phyloP scores from a whole-genome alignment of 2,113 vertebrate genomes.

The Pseudonaja textilis region DNA sequence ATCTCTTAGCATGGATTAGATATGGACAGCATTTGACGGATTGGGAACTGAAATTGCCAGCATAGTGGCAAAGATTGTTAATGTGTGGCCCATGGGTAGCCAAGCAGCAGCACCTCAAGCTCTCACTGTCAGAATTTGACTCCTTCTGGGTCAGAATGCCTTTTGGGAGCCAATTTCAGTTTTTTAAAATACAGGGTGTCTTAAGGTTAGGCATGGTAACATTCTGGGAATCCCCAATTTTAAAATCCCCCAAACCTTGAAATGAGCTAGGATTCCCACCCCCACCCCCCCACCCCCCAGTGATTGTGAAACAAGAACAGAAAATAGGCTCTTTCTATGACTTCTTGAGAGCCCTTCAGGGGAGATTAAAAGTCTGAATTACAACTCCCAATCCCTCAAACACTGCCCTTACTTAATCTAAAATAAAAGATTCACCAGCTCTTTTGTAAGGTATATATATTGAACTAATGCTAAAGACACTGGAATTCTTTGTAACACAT shows the following conservation, averaged over 20 bases:
- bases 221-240: background rate
- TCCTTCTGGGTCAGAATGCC: background rate
- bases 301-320: background rate
- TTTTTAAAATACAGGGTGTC: background rate
- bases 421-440: background rate
- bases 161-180: background rate
- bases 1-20: background rate
- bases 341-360: background rate
- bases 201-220: background rate
- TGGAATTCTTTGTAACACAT: background rate
- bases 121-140: background rate
- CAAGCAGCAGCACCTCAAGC: background rate
- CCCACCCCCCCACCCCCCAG: background rate
- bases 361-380: background rate
- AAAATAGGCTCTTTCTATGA: background rate
- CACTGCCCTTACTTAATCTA: background rate
- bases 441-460: no score
- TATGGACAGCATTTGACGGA: background rate
- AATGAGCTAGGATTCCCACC: background rate
- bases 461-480: background rate
- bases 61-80: background rate
- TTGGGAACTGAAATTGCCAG: background rate
- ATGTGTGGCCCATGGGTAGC: background rate
- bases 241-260: background rate
- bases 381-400: background rate